Evolutionary conservation across 2,797 vertebrate species (phyloP).

Genomic region (Pseudochirops cupreus): DNA sequence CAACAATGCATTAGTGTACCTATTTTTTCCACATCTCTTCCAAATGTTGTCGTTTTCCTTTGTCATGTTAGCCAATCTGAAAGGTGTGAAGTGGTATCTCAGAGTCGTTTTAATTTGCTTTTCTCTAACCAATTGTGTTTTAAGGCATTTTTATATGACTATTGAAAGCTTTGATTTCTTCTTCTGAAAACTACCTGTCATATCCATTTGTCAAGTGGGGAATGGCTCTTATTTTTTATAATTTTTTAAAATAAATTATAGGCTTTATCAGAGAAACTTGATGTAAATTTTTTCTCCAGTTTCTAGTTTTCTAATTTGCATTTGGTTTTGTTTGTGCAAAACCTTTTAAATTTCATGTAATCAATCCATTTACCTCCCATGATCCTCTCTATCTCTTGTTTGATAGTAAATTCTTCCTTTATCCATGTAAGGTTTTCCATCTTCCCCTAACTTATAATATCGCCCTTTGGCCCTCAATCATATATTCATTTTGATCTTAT

Average conservation of each 20-base stretch:
- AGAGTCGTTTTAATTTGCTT: neutral
- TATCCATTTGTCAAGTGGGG: neutral
- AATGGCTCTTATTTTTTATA: neutral
- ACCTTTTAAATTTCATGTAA: neutral
- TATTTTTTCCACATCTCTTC: neutral
- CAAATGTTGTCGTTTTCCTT: neutral
- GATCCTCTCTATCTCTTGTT: neutral
- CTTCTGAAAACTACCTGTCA: neutral
- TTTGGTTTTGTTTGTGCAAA: neutral
- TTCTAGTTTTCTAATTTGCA: neutral
- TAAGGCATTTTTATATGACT: neutral
- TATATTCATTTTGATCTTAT: neutral
- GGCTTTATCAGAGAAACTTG: neutral
- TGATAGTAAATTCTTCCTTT: neutral
- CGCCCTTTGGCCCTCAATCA: neutral
- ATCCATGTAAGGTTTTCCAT: neutral
- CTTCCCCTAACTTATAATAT: neutral
- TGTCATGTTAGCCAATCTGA: neutral
- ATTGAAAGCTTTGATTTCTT: neutral
- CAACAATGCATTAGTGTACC: neutral
- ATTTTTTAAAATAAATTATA: neutral
- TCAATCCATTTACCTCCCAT: neutral
- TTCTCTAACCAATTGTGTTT: neutral
- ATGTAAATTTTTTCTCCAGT: neutral
- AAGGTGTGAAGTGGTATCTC: neutral